phyloP scores from a whole-genome alignment of 53 echinoderm and acorn worm genomes.

The Holothuria scabra region DNA sequence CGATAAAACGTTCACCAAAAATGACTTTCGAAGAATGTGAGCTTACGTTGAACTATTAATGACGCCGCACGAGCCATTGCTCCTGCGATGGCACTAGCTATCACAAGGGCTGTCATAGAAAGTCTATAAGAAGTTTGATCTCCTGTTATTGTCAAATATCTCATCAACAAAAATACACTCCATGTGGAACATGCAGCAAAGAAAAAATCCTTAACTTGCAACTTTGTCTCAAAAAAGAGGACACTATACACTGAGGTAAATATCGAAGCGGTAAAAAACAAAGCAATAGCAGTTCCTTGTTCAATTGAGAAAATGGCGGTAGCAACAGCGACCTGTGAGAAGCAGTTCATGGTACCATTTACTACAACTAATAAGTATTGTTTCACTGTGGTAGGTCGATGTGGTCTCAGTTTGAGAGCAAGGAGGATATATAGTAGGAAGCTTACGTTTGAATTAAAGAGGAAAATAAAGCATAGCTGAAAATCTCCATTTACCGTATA shows the following conservation, averaged over 20 bases:
- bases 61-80: background rate
- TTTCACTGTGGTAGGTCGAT: background rate
- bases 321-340: background rate
- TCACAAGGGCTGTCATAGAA: background rate
- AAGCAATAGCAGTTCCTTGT: slow-evolving; percentile 13
- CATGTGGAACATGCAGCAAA: slow-evolving; percentile 6
- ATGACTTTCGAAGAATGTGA: slow-evolving; percentile 4
- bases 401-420: background rate
- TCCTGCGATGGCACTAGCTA: background rate
- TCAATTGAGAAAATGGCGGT: slow-evolving; percentile 8
- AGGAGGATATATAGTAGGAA: background rate
- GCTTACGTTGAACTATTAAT: background rate
- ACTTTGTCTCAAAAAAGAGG: background rate
- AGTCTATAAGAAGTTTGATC: no score
- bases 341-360: background rate
- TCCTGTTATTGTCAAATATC: no score
- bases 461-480: no score
- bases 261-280: slow-evolving; percentile 5
- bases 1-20: no score
- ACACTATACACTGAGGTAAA: background rate
- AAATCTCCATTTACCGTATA: no score
- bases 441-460: no score
- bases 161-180: background rate
- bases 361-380: background rate
- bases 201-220: background rate